phyloP scores from a whole-genome alignment of 2,113 vertebrate species.

The Ovibos moschatus region DNA sequence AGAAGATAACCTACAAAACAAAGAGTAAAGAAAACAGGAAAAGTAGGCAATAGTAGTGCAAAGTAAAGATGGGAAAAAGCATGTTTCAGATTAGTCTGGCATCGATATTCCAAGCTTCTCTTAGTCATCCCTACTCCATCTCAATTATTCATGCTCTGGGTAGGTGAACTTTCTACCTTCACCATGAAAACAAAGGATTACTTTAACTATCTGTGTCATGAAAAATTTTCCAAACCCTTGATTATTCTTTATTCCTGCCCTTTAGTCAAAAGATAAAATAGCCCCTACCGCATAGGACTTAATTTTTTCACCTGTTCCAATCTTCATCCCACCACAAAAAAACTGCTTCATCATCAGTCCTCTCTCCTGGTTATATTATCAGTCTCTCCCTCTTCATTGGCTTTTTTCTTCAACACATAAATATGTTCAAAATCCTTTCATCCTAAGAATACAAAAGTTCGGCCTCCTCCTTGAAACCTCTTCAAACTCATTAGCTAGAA shows the following conservation, averaged over 20 bases:
- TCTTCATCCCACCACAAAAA: background rate
- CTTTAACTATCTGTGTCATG: background rate
- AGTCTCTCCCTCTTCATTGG: background rate
- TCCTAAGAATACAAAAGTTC: background rate
- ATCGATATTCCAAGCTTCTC: background rate
- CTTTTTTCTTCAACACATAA: background rate
- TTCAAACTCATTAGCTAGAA: background rate
- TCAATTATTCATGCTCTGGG: background rate
- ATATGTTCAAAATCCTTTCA: background rate
- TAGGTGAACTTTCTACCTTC: background rate
- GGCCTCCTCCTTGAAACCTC: background rate
- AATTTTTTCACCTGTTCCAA: background rate
- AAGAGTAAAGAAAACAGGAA: background rate
- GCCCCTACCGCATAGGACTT: background rate
- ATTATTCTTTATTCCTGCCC: background rate
- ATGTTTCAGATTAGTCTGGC: background rate
- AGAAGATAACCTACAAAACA: background rate
- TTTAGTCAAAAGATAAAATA: background rate
- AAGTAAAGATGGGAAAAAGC: background rate
- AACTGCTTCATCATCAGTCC: background rate
- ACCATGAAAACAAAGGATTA: background rate
- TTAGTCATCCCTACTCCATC: background rate
- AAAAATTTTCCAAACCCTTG: background rate
- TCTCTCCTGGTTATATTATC: background rate
- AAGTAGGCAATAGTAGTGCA: background rate